Percentiles rank a stretch among this genome's conserved stretches.
phyloP scores from a whole-genome alignment of 2,888 invertebrate species.

The Nebria brevicollis region DNA sequence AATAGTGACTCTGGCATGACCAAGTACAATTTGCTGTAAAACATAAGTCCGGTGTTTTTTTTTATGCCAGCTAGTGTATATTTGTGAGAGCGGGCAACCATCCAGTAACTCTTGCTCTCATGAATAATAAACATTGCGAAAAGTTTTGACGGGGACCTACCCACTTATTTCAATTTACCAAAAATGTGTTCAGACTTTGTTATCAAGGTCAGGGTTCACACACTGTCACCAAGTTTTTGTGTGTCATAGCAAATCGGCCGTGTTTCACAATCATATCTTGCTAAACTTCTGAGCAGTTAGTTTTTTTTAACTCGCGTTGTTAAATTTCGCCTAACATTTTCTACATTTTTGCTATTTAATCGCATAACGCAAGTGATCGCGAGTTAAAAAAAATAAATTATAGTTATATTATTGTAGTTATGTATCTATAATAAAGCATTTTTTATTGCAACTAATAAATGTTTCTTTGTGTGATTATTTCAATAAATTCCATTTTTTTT shows the following conservation, averaged over 20 bases:
- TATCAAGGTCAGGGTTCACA: conserved; percentile 14
- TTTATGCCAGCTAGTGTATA: background rate
- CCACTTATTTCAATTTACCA: conserved; percentile 53
- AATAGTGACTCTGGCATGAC: conserved; percentile 13
- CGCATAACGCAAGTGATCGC: too few species aligned
- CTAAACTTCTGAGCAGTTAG: too few species aligned
- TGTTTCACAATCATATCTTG: background rate
- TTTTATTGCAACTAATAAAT: too few species aligned
- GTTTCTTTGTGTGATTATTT: background rate
- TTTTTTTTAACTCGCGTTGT: too few species aligned
- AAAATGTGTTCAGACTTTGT: conserved; percentile 47
- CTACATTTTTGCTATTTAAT: too few species aligned
- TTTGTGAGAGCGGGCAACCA: conserved; percentile 47
- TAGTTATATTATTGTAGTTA: too few species aligned
- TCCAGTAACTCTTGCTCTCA: conserved; percentile 49
- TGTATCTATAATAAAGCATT: too few species aligned
- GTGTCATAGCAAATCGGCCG: background rate
- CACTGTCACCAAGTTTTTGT: background rate
- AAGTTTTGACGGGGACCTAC: conserved; percentile 47
- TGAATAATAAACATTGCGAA: conserved; percentile 50
- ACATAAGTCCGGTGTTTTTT: conserved; percentile 36
- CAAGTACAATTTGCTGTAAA: conserved; percentile 23
- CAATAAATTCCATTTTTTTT: background rate
- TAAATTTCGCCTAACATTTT: too few species aligned
- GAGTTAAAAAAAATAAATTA: too few species aligned